Evolutionary conservation across 2,888 invertebrate genomes (phyloP).

Genomic region (Luperina testacea): DNA sequence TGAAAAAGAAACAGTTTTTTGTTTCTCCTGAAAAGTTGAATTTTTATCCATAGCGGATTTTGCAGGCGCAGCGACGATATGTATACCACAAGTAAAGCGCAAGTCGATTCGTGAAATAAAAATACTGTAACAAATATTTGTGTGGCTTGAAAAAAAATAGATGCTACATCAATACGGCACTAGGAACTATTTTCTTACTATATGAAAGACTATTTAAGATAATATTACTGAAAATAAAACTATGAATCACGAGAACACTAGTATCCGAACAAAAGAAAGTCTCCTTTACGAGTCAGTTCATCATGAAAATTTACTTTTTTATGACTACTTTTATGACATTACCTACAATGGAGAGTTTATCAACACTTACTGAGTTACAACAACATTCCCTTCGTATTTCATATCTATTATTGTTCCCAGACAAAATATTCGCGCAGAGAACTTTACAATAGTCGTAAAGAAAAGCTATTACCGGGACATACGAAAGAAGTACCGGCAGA

Average conservation of each 20-base stretch:
- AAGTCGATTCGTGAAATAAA: neutral
- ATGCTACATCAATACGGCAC: neutral
- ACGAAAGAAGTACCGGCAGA: slow-evolving; percentile 14
- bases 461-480: slow-evolving; percentile 66
- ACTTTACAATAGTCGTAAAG: slow-evolving; percentile 76
- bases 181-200: neutral
- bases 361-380: slow-evolving; percentile 61
- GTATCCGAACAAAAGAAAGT: slow-evolving; percentile 43
- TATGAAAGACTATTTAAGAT: neutral
- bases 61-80: too few relatives aligned
- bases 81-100: neutral
- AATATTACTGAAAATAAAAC: slow-evolving; percentile 3
- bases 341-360: slow-evolving; percentile 55
- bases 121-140: neutral
- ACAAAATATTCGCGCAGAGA: slow-evolving; percentile 69
- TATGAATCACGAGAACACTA: slow-evolving; percentile 26
- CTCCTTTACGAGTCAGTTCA: slow-evolving; percentile 38
- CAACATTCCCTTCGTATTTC: slow-evolving; percentile 56
- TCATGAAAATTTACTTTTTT: slow-evolving; percentile 55
- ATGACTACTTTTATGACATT: slow-evolving; percentile 55
- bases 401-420: slow-evolving; percentile 71
- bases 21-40: too few relatives aligned
- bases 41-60: too few relatives aligned
- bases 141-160: neutral
- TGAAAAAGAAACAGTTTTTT: too few relatives aligned